phyloP scores from a whole-genome alignment of 2,888 invertebrate species.

The Anthophora plumipes region DNA sequence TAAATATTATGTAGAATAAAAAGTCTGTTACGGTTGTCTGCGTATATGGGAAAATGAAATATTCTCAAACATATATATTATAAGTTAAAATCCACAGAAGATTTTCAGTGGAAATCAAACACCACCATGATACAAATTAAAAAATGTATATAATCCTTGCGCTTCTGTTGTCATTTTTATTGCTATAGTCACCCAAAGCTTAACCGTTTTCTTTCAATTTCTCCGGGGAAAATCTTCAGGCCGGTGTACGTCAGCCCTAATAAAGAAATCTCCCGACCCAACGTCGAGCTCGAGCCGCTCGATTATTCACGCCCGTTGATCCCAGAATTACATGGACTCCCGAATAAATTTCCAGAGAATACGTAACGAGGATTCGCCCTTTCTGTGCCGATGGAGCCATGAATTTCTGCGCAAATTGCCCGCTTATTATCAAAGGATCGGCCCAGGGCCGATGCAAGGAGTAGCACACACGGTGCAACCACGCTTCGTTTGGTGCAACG shows the following conservation, averaged over 20 bases:
- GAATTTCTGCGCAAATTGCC: constrained; percentile 41
- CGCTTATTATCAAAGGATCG: constrained; percentile 34
- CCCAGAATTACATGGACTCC: constrained; percentile 26
- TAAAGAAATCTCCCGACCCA: constrained; percentile 27
- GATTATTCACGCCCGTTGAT: constrained; percentile 38
- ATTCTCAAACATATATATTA: too few species aligned
- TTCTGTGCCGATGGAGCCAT: constrained; percentile 21
- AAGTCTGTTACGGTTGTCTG: too few species aligned
- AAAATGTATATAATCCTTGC: too few species aligned
- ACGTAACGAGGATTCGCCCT: constrained; percentile 42
- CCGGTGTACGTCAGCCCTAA: background rate
- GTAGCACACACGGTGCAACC: background rate
- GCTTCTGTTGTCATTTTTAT: too few species aligned
- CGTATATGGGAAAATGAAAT: too few species aligned
- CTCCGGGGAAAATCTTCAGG: background rate
- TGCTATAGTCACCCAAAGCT: too few species aligned
- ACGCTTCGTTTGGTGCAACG: constrained; percentile 30
- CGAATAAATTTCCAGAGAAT: constrained; percentile 43
- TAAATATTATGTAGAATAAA: too few species aligned
- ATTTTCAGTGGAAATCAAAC: too few species aligned
- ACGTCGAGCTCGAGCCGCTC: background rate
- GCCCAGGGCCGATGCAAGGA: constrained; percentile 1
- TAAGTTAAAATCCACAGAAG: too few species aligned
- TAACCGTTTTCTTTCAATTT: constrained; percentile 22
- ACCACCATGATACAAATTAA: too few species aligned